phyloP scores from a whole-genome alignment of 2,113 vertebrate species.

The Saimiri boliviensis region DNA sequence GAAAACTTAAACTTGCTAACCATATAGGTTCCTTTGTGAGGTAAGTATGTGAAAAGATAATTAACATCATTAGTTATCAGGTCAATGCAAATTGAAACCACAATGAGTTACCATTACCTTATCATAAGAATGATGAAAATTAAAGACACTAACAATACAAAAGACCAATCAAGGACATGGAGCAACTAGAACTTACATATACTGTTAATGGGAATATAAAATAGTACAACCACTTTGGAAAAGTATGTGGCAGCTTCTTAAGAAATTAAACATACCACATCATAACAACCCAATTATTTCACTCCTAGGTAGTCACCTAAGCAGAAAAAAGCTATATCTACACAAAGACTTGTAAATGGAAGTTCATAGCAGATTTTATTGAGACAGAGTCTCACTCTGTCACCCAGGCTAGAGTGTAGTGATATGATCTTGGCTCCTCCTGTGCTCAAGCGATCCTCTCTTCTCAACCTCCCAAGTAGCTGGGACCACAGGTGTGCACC shows the following conservation, averaged over 20 bases:
- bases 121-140: neutral
- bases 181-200: neutral
- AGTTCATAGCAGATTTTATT: neutral
- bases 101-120: neutral
- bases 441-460: too few species aligned
- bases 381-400: too few species aligned
- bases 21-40: neutral
- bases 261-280: neutral
- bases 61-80: neutral
- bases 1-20: neutral
- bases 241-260: slow-evolving; percentile 2
- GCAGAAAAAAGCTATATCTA: neutral
- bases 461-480: too few species aligned
- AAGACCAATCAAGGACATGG: neutral
- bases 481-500: too few species aligned
- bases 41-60: neutral
- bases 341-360: neutral
- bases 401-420: too few species aligned
- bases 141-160: neutral
- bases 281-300: neutral
- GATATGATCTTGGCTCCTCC: too few species aligned
- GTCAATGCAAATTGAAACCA: neutral
- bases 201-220: neutral
- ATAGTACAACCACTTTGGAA: neutral
- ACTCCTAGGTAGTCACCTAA: neutral